Conservation (phyloP, 2,113 vertebrate genomes). For the Chloropsis cyanopogon region DNA sequence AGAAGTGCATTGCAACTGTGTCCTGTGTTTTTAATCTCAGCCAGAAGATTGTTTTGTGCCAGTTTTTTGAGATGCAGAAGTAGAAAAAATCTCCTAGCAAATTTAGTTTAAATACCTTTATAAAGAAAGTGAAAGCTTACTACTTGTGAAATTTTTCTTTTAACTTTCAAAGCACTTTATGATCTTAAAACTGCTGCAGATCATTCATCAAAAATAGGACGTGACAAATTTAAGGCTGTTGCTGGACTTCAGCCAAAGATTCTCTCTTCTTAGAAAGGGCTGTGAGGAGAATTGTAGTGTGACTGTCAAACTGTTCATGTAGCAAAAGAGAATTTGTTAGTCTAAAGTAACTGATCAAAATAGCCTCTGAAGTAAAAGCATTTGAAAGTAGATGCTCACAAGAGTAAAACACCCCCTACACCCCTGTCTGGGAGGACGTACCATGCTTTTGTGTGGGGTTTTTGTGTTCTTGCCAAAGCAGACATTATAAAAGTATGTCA, state of each 20-base stretch:
- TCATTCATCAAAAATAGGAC: neutral
- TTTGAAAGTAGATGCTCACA: conserved; percentile 57
- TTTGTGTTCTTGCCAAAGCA: conserved; percentile 62
- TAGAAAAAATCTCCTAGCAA: neutral
- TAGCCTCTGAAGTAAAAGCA: conserved; percentile 45
- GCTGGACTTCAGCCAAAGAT: conserved; percentile 31
- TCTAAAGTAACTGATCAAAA: conserved; percentile 63
- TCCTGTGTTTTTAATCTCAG: neutral
- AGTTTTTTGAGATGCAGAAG: neutral
- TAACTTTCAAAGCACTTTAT: conserved; percentile 18
- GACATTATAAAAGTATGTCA: conserved; percentile 70
- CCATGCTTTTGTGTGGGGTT: conserved; percentile 58
- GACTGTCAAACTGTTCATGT: conserved; percentile 23
- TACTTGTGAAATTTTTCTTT: neutral
- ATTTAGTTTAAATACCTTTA: neutral
- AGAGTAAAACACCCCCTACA: neutral
- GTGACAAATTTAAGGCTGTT: conserved; percentile 10
- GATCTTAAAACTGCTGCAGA: neutral
- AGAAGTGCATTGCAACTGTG: neutral
- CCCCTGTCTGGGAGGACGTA: conserved; percentile 25
- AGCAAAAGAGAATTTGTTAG: conserved; percentile 61
- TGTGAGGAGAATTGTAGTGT: conserved; percentile 1
- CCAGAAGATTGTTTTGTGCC: neutral
- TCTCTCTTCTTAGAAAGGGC: conserved; percentile 20
- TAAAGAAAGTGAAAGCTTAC: neutral